Base-by-base conservation (phyloP, 1,140 invertebrate species). In the Paracyclopina nana region DNA sequence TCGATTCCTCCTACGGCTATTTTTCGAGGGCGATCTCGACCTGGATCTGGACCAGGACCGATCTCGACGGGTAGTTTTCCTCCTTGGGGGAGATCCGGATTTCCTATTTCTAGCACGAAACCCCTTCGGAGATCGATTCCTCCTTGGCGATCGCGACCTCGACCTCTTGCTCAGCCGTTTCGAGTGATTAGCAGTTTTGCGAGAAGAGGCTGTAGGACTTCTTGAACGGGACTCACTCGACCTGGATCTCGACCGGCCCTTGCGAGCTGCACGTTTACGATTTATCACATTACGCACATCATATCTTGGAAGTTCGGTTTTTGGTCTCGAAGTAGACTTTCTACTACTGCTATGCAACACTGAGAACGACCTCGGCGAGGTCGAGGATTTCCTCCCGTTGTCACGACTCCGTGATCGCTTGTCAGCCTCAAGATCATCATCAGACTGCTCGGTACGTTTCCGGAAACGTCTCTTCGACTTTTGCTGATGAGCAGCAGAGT, bases 211-310 rank as follows among this genome's bases (percentile, higher is more conserved):
- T 30, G 29, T 8, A 22, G 6, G 40, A 42, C 40, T 6, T 42
- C 24, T 42, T n/a, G n/a, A n/a, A n/a, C n/a, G n/a, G n/a, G n/a
- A n/a, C n/a, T n/a, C n/a, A n/a, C n/a, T n/a, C n/a, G n/a, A n/a
- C n/a, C n/a, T n/a, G n/a, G n/a, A n/a, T n/a, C n/a, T n/a, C n/a
- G n/a, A n/a, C n/a, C n/a, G n/a, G n/a, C n/a, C n/a, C n/a, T n/a
- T n/a, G n/a, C n/a, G n/a, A n/a, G n/a, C 14, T 42, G 8, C 24
- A 9, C 24, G 14, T 14, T 42, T 42, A 22, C 14, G 24, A 16
- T 48, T 48, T 16, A 48, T 48, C 22, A 48, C 18, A 14, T 48
- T 48, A n/a, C 45, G 45, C 3, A 48, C 45, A 27, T 48, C 45
- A 30, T 48, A 48, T 6, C 45, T 24, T 6, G 24, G 45, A 11